Conservation (phyloP, 2,113 vertebrate species). For the Mormyrus iriodes region DNA sequence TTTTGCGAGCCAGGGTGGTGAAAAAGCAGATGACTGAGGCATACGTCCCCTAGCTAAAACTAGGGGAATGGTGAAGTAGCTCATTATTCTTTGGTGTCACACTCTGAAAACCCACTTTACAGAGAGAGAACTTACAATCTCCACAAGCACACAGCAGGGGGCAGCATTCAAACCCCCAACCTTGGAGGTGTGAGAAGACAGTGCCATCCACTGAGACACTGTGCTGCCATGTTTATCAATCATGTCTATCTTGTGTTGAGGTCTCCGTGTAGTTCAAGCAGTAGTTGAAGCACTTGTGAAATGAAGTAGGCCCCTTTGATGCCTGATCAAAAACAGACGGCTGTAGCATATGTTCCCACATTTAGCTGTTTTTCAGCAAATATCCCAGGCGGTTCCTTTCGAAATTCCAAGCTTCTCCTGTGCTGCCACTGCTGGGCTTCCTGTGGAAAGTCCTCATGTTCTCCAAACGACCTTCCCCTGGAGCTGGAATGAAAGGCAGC, state of each 20-base stretch:
- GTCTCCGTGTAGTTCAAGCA: not conserved
- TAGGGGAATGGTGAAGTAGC: not conserved
- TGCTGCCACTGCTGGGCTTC: not conserved
- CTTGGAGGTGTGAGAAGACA: not conserved
- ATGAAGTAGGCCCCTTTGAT: not conserved
- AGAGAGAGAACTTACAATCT: not conserved
- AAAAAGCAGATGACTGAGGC: not conserved
- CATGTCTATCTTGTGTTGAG: not conserved
- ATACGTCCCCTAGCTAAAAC: not conserved
- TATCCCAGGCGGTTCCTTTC: not conserved
- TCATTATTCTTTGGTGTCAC: not conserved
- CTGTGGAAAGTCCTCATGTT: not conserved
- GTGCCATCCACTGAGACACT: not conserved
- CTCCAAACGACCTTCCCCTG: not conserved
- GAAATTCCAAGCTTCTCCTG: not conserved
- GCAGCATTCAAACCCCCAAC: not conserved
- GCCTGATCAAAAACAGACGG: not conserved
- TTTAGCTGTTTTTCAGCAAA: not conserved
- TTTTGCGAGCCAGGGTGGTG: not conserved
- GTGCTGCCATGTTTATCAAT: not conserved
- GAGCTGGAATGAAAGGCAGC: not conserved
- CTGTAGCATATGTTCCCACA: not conserved
- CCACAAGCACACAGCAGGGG: not conserved
- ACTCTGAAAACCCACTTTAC: not conserved
- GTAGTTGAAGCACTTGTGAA: not conserved